Evolutionary conservation across 2,888 invertebrate species (phyloP), one percentile per base, ranked within the genome.

Genomic region (Lasioglossum lativentre): DNA sequence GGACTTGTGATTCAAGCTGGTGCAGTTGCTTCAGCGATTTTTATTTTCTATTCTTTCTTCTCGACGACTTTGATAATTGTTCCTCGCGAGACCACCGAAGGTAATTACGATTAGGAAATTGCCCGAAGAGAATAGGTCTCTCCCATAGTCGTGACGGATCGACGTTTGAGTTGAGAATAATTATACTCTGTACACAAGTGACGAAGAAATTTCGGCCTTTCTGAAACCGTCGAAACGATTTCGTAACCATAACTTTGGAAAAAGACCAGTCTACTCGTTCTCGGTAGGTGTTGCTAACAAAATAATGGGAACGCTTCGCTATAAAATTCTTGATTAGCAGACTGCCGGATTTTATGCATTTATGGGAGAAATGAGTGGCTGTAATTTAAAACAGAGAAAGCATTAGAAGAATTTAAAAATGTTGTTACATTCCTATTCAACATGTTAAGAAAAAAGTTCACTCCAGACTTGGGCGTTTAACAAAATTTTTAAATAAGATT

Each of bases 81-180:
- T 75, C 47, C 16, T 47, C 63, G 30, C 59, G 68, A 70, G 82
- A 40, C 27, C 56, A 70, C 71, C 71, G 42, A 78, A 74, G 78
- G 84, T 85, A 83, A 85, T 85, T 82, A 83, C 78, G 75, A 78
- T 83, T 56, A 75, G 78, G 82, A 85, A 82, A 85, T 78, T 85
- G 83, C 82, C 23, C 16, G 73, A 42, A 59, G 77, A 82, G 82
- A 77, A 82, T 82, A 70, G 76, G 14, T 45, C 70, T 84, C 77
- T 14, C 30, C 70, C 70, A 74, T 82, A 59, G 74, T 47, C 47
- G 38, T 78, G 77, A 84, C 77, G 40, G 77, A 77, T 78, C 66
- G 83, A 82, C 77, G 77, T 77, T 82, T 82, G 47, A 84, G 77
- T 74, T 59, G 74, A 68, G 76, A 68, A 76, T 79, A 85, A 83